Percentiles rank a stretch among this genome's conserved stretches.
phyloP scores from a whole-genome alignment of 2,888 invertebrate species.

The Orthosia gothica region DNA sequence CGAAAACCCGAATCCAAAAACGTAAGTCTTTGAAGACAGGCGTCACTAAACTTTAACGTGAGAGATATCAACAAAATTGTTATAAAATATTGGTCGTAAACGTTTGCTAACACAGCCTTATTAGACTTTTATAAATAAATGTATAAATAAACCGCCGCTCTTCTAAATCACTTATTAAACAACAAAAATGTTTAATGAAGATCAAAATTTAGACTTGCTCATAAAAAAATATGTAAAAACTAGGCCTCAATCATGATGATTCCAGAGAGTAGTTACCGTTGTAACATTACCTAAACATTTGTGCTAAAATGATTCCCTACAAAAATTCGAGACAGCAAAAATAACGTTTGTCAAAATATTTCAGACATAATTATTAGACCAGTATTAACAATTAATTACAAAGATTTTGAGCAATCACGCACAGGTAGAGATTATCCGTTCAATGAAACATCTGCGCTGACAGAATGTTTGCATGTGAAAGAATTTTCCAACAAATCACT shows the following conservation, averaged over 20 bases:
- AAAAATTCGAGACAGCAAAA: conserved; percentile 61
- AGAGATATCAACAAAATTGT: conserved; percentile 66
- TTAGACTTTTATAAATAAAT: conserved; percentile 62
- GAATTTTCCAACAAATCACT: not conserved
- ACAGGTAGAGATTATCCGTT: conserved; percentile 62
- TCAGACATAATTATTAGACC: conserved; percentile 75
- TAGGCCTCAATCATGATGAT: conserved; percentile 67
- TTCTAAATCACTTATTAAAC: conserved; percentile 14
- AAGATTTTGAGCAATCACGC: conserved; percentile 81
- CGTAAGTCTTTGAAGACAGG: conserved; percentile 65
- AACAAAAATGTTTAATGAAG: conserved; percentile 16
- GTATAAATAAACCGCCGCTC: conserved; percentile 34
- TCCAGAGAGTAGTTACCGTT: conserved; percentile 49
- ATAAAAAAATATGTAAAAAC: conserved; percentile 50
- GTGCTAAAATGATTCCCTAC: conserved; percentile 65
- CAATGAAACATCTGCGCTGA: conserved; percentile 40
- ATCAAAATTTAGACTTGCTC: conserved; percentile 27
- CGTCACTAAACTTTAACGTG: conserved; percentile 61
- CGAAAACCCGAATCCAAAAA: conserved; percentile 79
- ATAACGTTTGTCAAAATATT: conserved; percentile 55
- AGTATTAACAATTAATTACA: conserved; percentile 78
- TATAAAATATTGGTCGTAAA: conserved; percentile 70
- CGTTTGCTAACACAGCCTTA: conserved; percentile 66
- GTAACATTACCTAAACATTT: conserved; percentile 68
- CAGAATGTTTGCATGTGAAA: conserved; percentile 42